A percentile compares a stretch with the other conserved stretches of the same genome.
phyloP scores from a whole-genome alignment of 2,797 vertebrate genomes.

The Lycodopsis pacificus region DNA sequence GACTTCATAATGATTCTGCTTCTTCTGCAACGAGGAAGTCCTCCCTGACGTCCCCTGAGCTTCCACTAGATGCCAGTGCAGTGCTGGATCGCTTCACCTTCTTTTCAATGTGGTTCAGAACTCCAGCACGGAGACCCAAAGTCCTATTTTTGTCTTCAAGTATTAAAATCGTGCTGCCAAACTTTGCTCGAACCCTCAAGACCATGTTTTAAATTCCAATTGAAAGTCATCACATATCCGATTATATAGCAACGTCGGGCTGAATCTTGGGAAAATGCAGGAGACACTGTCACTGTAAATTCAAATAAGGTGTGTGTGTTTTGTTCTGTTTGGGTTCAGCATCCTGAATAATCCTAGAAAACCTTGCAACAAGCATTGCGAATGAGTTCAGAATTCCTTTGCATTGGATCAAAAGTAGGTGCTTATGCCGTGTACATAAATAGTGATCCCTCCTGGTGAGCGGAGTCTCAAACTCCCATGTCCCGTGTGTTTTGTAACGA shows the following conservation, averaged over 20 bases:
- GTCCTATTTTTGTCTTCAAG: background rate
- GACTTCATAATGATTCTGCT: background rate
- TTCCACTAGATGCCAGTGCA: slow-evolving; percentile 44
- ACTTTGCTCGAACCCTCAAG: background rate
- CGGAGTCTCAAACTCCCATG: background rate
- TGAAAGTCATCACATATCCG: background rate
- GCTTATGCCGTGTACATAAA: background rate
- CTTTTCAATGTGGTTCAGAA: background rate
- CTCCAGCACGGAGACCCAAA: background rate
- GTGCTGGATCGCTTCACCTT: background rate
- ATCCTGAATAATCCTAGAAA: background rate
- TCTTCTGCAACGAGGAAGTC: background rate
- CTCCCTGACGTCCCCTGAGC: background rate
- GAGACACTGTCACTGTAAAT: background rate
- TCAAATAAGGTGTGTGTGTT: background rate
- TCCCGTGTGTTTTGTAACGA: slow-evolving; percentile 19
- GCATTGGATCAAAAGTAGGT: background rate
- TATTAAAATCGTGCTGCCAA: background rate
- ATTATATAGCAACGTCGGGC: background rate
- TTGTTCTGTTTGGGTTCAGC: background rate
- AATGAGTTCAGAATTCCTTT: background rate
- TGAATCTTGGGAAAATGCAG: background rate
- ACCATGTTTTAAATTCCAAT: background rate
- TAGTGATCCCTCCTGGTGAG: background rate
- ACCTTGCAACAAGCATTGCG: background rate